Evolutionary conservation across 2,113 vertebrate genomes (phyloP).

Genomic region (Morone saxatilis): DNA sequence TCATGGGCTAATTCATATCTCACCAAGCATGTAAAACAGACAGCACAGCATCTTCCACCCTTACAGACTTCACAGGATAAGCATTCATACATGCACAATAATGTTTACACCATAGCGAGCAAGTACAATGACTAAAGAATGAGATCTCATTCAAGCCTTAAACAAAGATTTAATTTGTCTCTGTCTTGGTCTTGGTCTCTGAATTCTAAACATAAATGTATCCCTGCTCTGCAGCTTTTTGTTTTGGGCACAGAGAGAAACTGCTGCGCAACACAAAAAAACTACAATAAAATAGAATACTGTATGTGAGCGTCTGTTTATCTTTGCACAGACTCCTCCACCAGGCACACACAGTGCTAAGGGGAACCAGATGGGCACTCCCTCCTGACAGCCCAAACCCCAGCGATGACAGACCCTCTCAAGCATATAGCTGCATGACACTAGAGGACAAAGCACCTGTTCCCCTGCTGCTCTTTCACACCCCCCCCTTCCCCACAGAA

Average conservation of each 20-base stretch:
- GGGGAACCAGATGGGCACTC: slow-evolving; percentile 75
- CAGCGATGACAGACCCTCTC: slow-evolving; percentile 72
- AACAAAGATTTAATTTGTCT: not conserved
- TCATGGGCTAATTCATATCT: slow-evolving; percentile 31
- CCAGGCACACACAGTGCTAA: slow-evolving; percentile 39
- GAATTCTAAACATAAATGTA: not conserved
- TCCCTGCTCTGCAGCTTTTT: not conserved
- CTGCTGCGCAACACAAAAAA: not conserved
- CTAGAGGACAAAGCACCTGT: slow-evolving; percentile 82
- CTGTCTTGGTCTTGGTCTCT: not conserved
- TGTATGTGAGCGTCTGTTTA: slow-evolving; percentile 37
- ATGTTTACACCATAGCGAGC: not conserved
- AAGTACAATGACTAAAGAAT: not conserved
- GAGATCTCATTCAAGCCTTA: not conserved
- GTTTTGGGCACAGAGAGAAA: not conserved
- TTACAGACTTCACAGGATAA: slow-evolving; percentile 16
- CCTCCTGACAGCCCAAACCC: slow-evolving; percentile 56
- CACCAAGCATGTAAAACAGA: slow-evolving; percentile 14
- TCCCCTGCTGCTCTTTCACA: slow-evolving; percentile 51
- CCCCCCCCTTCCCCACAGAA: slow-evolving; percentile 43
- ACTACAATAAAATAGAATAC: slow-evolving; percentile 15
- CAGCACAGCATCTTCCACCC: not conserved
- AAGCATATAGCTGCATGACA: slow-evolving; percentile 73
- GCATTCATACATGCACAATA: not conserved
- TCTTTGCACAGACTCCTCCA: slow-evolving; percentile 16